Evolutionary conservation across 2,113 vertebrate genomes (phyloP).

Genomic region (Vombatus ursinus): DNA sequence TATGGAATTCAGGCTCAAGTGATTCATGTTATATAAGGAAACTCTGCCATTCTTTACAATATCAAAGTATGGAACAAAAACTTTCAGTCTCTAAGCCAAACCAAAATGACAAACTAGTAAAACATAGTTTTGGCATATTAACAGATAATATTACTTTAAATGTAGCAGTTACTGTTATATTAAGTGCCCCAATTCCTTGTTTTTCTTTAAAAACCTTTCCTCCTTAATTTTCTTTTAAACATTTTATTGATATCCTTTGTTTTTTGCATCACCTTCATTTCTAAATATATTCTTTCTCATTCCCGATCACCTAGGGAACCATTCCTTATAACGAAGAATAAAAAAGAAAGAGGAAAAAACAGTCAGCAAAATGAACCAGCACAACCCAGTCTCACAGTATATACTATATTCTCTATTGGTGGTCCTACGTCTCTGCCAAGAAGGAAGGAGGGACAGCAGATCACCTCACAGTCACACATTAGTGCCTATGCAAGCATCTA

Average conservation of each 20-base stretch:
- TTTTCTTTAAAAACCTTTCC: neutral
- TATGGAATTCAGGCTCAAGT: neutral
- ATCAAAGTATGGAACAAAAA: neutral
- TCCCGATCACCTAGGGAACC: neutral
- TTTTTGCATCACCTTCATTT: neutral
- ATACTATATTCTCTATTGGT: neutral
- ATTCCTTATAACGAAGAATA: neutral
- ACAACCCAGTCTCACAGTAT: neutral
- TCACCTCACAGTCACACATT: neutral
- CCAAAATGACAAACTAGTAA: neutral
- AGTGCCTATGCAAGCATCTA: neutral
- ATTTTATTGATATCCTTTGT: neutral
- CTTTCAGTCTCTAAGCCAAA: neutral
- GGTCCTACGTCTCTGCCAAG: neutral
- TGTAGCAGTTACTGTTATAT: neutral
- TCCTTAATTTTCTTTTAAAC: neutral
- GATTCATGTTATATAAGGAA: neutral
- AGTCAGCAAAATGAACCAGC: neutral
- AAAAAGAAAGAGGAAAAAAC: neutral
- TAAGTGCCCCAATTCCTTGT: neutral
- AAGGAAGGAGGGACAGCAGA: neutral
- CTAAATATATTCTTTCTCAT: neutral
- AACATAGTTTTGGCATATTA: neutral
- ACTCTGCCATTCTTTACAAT: neutral
- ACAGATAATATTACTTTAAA: neutral